Base-by-base conservation (phyloP, 2,113 vertebrate species). In the Poeciliopsis retropinna region DNA sequence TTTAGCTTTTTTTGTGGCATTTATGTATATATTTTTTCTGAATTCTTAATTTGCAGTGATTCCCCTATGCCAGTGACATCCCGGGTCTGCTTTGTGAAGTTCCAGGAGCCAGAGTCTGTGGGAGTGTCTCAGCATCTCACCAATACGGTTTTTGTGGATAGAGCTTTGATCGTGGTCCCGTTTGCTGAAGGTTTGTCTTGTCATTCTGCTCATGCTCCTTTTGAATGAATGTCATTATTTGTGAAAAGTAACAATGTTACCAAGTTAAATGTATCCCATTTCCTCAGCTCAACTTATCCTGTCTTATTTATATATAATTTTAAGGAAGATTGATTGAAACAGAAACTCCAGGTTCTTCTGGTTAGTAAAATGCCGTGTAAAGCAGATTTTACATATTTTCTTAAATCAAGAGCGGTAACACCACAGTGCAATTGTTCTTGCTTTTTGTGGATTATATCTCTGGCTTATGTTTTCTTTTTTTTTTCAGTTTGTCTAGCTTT, bases 71-170 rank as follows among this genome's bases (percentile, higher is more conserved):
- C 97, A 5, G 97, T 99, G 77, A 97, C 98, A 3, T 99, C 98
- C 1, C 95, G 98, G 63, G 98, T 99, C 78, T 99, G 98, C 94
- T 99, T 99, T 94, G 97, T 98, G 95, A 98, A 98, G 96, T 99
- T 99, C 95, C 96, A 95, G 84, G 97, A 99, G 86, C 92, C 96
- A 0, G 97, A 99, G 92, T 98, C 97, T 0, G 97, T 98, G 47
- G 97, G 97, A 79, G 97, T 99, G 93, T 97, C 97, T 77, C 98
- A 99, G 88, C 98, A 99, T 77, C 95, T 99, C 94, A 99, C 98
- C 85, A 99, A 99, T 94, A 99, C 98, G 72, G 97, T 99, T 69
- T 99, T 99, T 95, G 97, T 99, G 95, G 98, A 99, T 96, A 94
- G 98, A 95, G 98, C 98, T 34, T 89, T 99, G 95, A 99, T 99